A percentile compares a stretch with the other conserved stretches of the same genome.
phyloP scores from a whole-genome alignment of 2,113 vertebrate genomes.

The Rhegmatorhina hoffmannsi region DNA sequence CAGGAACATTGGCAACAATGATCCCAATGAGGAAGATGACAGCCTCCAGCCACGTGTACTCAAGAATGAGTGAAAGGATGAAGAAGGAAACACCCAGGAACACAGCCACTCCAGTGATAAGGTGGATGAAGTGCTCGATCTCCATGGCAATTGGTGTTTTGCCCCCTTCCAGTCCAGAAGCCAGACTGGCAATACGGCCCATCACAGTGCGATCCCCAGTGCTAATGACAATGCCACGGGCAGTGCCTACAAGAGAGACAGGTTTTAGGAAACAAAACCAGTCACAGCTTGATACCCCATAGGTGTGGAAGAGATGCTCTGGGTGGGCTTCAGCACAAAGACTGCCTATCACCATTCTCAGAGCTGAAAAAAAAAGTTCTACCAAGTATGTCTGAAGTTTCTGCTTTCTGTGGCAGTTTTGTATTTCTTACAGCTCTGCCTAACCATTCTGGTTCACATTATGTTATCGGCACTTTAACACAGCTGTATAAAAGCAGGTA shows the following conservation, averaged over 20 bases:
- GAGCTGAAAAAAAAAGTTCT: background rate
- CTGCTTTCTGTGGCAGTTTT: background rate
- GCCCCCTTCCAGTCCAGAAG: constrained; percentile 81
- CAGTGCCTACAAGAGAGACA: constrained; percentile 67
- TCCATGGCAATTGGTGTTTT: constrained; percentile 82
- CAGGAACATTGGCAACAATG: constrained; percentile 84
- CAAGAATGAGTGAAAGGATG: constrained; percentile 81
- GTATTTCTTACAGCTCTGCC: background rate
- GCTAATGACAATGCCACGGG: constrained; percentile 80
- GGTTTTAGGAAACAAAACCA: background rate
- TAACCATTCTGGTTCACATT: background rate
- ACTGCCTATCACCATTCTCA: background rate
- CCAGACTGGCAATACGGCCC: constrained; percentile 82
- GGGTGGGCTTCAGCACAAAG: background rate
- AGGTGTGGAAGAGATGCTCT: background rate
- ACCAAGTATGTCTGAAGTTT: background rate
- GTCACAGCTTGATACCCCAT: background rate
- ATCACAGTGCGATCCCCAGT: constrained; percentile 84
- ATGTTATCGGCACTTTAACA: background rate
- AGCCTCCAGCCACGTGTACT: constrained; percentile 82
- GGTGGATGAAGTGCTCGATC: constrained; percentile 82
- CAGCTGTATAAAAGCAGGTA: background rate
- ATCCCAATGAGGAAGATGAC: constrained; percentile 85
- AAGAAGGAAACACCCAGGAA: constrained; percentile 82
- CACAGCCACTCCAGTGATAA: constrained; percentile 84